phyloP scores from a whole-genome alignment of 2,797 vertebrate species.

The Hypotaenidia philippensis region DNA sequence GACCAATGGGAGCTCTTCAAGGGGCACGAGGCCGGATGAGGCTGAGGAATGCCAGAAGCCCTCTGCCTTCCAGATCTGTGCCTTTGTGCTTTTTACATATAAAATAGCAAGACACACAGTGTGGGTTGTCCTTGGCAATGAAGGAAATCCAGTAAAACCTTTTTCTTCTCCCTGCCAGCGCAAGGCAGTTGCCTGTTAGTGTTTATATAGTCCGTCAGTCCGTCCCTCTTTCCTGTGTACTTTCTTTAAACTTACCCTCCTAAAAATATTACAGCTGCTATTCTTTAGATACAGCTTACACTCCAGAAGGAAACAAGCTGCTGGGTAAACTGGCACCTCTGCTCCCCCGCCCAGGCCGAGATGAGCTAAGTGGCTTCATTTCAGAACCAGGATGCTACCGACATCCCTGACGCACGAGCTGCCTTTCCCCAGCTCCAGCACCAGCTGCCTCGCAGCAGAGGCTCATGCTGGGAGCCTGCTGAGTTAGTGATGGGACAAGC shows the following conservation, averaged over 20 bases:
- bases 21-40: accelerated
- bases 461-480: accelerated
- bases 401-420: neutral
- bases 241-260: neutral
- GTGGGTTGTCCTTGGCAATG: neutral
- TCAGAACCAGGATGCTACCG: neutral
- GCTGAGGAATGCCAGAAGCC: neutral
- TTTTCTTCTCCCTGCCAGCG: neutral
- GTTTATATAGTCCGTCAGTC: neutral
- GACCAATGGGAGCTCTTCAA: neutral
- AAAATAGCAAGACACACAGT: neutral
- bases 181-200: neutral
- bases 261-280: neutral
- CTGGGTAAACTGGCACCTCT: neutral
- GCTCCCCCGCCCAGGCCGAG: neutral
- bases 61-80: neutral
- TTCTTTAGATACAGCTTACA: neutral
- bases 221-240: neutral
- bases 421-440: neutral
- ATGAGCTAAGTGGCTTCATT: neutral
- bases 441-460: neutral
- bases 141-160: neutral
- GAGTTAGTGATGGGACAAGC: neutral
- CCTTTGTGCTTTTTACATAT: neutral
- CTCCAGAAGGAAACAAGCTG: neutral